A percentile compares a stretch with the other conserved stretches of the same genome.
These are phyloP conservation scores for Parasteatoda tepidariorum DNA, from an alignment of 1,140 invertebrate genomes.

Conservation along the genomic window DNA sequence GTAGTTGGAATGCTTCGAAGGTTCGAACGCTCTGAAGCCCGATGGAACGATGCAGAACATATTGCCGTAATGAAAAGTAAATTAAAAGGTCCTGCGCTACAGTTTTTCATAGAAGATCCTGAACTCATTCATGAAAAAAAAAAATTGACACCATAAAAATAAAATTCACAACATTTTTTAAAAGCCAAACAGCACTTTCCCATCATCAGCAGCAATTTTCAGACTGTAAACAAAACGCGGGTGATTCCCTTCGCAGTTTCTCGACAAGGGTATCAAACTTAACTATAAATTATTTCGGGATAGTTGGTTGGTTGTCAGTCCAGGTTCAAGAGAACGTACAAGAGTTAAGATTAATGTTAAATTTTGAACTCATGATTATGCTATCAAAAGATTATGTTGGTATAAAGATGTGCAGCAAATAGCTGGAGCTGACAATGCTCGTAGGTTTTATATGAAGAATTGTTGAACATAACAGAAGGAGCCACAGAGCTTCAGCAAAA, in stretches of 20 bases:
- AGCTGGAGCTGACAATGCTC: too few relatives aligned
- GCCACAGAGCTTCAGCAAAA: too few relatives aligned
- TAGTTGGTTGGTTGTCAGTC: too few relatives aligned
- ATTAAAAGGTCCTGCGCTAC: too few relatives aligned
- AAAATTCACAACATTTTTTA: too few relatives aligned
- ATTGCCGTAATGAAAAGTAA: not conserved
- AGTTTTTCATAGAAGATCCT: not conserved
- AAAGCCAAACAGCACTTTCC: not conserved
- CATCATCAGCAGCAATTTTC: constrained; percentile 1
- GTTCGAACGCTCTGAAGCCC: not conserved
- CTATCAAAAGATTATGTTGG: too few relatives aligned
- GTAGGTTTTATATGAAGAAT: too few relatives aligned
- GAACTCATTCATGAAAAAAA: not conserved
- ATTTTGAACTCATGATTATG: too few relatives aligned
- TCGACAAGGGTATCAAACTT: not conserved
- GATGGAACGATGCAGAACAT: not conserved
- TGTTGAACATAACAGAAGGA: too few relatives aligned
- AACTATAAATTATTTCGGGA: not conserved
- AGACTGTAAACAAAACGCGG: not conserved
- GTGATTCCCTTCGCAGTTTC: not conserved
- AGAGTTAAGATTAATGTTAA: too few relatives aligned
- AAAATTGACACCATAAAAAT: not conserved
- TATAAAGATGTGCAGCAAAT: too few relatives aligned
- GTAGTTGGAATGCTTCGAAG: not conserved
- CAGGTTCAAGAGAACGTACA: too few relatives aligned